Evolutionary conservation across 64 coral and sea anemone genomes (phyloP), one percentile per base, ranked within the genome.

Genomic region (Exaiptasia diaphana): DNA sequence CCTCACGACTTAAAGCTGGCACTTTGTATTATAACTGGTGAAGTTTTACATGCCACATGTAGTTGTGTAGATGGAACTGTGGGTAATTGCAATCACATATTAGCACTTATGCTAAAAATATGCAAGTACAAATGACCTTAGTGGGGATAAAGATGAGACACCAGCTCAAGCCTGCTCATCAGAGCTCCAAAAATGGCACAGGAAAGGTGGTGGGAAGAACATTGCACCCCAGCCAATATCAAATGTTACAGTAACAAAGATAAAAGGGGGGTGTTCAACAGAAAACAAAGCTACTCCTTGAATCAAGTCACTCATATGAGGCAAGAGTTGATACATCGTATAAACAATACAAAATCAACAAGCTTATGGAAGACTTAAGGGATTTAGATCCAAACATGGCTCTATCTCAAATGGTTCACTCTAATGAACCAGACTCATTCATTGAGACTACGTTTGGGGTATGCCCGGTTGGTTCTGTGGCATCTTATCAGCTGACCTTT

Each of bases 151-250:
- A 46, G 43, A 46, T 46, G 43, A 46, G 43, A 46, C 43, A 46
- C 43, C 43, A 46, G 43, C 43, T 46, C 43, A 46, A 46, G 75
- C 85, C 32, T 88, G 85, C 32, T 71, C 85, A 72, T 88, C 85
- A 61, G 45, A 53, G 21, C 38, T 88, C 9, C 85, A 88, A 39
- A 77, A 79, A 79, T 79, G 75, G 85, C 85, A 80, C 40, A 79
- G 76, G 33, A 80, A 37, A 73, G 85, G 75, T 48, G 64, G 75
- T 42, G 85, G 53, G n/a, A 52, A 79, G 60, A 88, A 77, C 35
- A 88, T 88, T 46, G 74, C 46, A 6, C 64, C 85, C 14, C 63
- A 79, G 41, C 85, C 68, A 60, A 33, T 81, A 5, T 59, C 59
- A 40, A 38, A 67, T 59, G 78, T 81, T 32, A 54, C 55, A 81